Percentiles rank a stretch among this genome's conserved stretches.
phyloP scores from a whole-genome alignment of 2,797 vertebrate genomes.

The Enoplosus armatus region DNA sequence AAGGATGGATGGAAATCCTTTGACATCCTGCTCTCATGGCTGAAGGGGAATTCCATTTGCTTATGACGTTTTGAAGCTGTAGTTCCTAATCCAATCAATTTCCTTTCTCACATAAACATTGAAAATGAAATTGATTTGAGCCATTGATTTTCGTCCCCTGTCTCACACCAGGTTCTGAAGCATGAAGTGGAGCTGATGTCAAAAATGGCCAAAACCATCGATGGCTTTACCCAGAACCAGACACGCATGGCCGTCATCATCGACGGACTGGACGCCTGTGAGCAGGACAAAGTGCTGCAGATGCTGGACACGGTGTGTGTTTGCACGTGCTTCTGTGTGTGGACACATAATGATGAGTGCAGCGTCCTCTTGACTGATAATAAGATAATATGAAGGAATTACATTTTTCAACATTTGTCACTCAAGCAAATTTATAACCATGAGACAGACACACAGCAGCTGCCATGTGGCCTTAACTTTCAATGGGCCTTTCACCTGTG shows the following conservation, averaged over 20 bases:
- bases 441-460: slow-evolving; percentile 32
- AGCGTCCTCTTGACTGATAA: slow-evolving; percentile 37
- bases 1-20: slow-evolving; percentile 4
- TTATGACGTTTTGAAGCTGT: slow-evolving; percentile 26
- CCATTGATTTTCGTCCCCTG: background rate
- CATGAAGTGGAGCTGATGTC: slow-evolving; percentile 99
- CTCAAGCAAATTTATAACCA: slow-evolving; percentile 35
- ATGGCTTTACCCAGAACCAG: slow-evolving; percentile 98
- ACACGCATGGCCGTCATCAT: slow-evolving; percentile 98
- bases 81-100: slow-evolving; percentile 30
- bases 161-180: slow-evolving; percentile 91
- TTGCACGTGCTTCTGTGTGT: slow-evolving; percentile 28
- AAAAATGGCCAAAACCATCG: slow-evolving; percentile 98
- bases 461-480: slow-evolving; percentile 39
- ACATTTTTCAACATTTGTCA: slow-evolving; percentile 24
- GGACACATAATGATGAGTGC: slow-evolving; percentile 15
- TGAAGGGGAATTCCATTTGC: slow-evolving; percentile 22
- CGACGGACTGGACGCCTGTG: slow-evolving; percentile 96
- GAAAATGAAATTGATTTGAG: slow-evolving; percentile 21
- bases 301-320: slow-evolving; percentile 97
- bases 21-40: slow-evolving; percentile 17
- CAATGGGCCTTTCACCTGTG: slow-evolving; percentile 47
- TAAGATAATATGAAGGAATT: slow-evolving; percentile 40
- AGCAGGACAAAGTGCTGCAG: slow-evolving; percentile 98
- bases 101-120: background rate